phyloP scores from a whole-genome alignment of 2,113 vertebrate genomes.

The Macheiramphus alcinus region DNA sequence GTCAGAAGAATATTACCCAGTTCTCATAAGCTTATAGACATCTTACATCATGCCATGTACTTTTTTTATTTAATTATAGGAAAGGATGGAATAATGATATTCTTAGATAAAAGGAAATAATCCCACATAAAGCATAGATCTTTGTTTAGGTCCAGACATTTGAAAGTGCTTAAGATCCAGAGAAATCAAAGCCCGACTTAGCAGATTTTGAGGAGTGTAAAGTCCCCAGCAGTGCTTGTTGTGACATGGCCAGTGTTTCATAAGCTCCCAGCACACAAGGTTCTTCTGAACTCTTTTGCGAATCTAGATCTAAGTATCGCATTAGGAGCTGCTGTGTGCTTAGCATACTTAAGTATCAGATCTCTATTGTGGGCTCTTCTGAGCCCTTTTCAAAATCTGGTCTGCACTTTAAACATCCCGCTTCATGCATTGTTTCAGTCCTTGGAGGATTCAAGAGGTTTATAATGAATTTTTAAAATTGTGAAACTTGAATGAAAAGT shows the following conservation, averaged over 20 bases:
- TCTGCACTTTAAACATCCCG: conserved; percentile 3
- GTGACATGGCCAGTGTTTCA: conserved; percentile 22
- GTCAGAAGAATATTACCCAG: background rate
- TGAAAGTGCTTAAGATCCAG: background rate
- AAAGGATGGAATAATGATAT: background rate
- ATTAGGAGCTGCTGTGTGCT: conserved; percentile 39
- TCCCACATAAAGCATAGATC: background rate
- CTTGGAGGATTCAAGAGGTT: conserved; percentile 49
- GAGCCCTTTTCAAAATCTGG: conserved; percentile 17
- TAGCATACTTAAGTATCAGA: conserved; percentile 25
- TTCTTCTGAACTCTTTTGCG: conserved; percentile 46
- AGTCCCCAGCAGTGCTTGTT: conserved; percentile 12
- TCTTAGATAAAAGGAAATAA: background rate
- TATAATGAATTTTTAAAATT: conserved; percentile 56
- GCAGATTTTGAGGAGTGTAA: background rate
- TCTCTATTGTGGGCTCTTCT: background rate
- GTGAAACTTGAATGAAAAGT: conserved; percentile 52
- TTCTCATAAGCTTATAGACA: background rate
- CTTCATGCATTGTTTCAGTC: conserved; percentile 35
- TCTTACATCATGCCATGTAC: background rate
- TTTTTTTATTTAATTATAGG: background rate
- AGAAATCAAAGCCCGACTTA: conserved; percentile 47
- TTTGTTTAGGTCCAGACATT: background rate
- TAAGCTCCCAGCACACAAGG: background rate
- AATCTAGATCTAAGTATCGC: conserved; percentile 17